Evolutionary conservation across 2,113 vertebrate species (phyloP).

Genomic region (Bucco capensis): DNA sequence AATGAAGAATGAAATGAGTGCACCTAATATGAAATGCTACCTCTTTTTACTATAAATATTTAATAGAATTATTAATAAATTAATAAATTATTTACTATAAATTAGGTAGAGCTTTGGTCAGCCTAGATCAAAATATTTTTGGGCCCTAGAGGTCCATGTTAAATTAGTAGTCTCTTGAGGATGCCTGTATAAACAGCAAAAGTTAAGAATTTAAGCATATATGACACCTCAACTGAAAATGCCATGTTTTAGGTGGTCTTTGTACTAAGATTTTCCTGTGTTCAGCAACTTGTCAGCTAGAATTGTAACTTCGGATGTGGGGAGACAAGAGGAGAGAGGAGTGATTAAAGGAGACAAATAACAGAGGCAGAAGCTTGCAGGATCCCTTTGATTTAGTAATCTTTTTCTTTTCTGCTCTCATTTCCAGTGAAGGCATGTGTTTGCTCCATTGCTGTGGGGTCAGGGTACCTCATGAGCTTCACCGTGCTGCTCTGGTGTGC

Average conservation of each 20-base stretch:
- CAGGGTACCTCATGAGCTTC: background rate
- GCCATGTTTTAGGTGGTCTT: background rate
- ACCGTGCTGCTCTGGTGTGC: fast-evolving
- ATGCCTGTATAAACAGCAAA: background rate
- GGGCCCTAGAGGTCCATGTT: background rate
- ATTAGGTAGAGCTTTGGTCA: background rate
- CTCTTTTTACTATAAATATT: background rate
- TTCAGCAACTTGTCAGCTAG: background rate
- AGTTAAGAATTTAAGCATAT: background rate
- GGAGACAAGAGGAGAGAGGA: fast-evolving
- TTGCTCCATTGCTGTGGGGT: background rate
- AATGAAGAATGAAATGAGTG: background rate
- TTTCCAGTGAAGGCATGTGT: background rate
- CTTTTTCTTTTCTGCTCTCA: background rate
- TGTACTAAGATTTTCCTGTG: background rate
- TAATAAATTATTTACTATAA: too few species aligned
- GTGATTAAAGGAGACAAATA: background rate
- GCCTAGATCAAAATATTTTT: background rate
- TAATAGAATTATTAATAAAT: too few species aligned
- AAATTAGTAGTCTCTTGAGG: background rate
- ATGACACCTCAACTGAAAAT: background rate
- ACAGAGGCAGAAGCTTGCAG: background rate
- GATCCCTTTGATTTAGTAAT: background rate
- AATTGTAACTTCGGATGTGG: background rate
- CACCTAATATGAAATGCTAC: background rate